phyloP scores from a whole-genome alignment of 2,888 invertebrate genomes.

The Pogonocherus hispidulus region DNA sequence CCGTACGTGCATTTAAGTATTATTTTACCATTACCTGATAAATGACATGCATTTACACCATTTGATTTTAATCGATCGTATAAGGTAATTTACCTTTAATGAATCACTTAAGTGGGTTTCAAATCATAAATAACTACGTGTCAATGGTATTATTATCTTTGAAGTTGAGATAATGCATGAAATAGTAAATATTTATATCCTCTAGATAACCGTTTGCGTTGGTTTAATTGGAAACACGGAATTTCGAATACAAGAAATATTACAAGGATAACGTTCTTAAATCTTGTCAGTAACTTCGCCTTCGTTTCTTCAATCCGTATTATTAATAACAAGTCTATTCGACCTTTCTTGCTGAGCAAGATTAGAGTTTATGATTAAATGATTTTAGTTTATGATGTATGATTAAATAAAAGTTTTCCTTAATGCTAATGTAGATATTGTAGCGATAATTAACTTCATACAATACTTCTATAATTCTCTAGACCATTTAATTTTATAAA shows the following conservation, averaged over 20 bases:
- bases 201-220: slow-evolving; percentile 40
- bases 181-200: slow-evolving; percentile 50
- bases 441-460: no score
- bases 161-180: slow-evolving; percentile 35
- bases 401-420: neutral
- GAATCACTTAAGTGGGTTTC: slow-evolving; percentile 26
- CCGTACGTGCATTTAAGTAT: neutral
- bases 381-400: no score
- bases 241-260: slow-evolving; percentile 23
- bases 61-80: slow-evolving; percentile 15
- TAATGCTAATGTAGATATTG: neutral
- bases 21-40: neutral
- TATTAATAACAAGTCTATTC: neutral
- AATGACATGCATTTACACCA: slow-evolving; percentile 10
- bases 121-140: slow-evolving; percentile 47
- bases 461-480: no score
- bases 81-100: slow-evolving; percentile 24
- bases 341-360: neutral
- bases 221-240: slow-evolving; percentile 33
- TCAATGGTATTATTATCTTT: slow-evolving; percentile 44
- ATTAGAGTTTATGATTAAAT: no score
- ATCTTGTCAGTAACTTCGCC: neutral
- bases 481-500: no score
- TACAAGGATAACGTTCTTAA: slow-evolving; percentile 18
- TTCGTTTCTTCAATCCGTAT: neutral